Conservation (phyloP, 2,888 invertebrate species). For the Ctenicera cuprea region DNA sequence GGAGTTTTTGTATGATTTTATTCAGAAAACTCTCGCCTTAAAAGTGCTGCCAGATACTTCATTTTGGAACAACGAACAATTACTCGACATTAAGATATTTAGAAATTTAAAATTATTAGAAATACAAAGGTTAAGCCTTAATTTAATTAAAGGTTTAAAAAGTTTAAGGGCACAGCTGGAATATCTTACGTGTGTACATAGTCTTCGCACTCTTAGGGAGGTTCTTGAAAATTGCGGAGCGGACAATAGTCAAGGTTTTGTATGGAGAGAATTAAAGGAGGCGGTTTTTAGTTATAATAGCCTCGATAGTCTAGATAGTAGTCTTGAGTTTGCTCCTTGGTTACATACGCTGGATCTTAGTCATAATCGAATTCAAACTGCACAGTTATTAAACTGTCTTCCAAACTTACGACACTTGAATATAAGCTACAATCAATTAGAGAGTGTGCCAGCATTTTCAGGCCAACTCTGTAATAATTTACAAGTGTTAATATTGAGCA, state of each 20-base stretch:
- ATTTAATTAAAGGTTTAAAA: conserved; percentile 76
- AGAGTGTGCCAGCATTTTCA: conserved; percentile 75
- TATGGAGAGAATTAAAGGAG: conserved; percentile 78
- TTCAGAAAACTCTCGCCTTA: conserved; percentile 77
- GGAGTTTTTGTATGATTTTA: conserved; percentile 79
- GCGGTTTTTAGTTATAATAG: conserved; percentile 77
- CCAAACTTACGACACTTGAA: conserved; percentile 79
- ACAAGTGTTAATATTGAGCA: conserved; percentile 75
- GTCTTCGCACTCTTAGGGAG: conserved; percentile 71
- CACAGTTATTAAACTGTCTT: conserved; percentile 76
- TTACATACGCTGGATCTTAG: conserved; percentile 79
- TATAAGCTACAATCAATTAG: conserved; percentile 78
- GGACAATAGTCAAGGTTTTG: conserved; percentile 76
- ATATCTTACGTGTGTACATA: conserved; percentile 73
- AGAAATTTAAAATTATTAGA: conserved; percentile 75
- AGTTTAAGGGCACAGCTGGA: conserved; percentile 77
- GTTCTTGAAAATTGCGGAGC: conserved; percentile 76
- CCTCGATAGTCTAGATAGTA: conserved; percentile 74
- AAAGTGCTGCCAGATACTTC: conserved; percentile 72
- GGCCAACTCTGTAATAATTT: conserved; percentile 74
- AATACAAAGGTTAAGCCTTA: conserved; percentile 75
- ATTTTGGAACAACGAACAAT: conserved; percentile 62
- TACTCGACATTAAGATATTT: conserved; percentile 77
- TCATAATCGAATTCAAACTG: conserved; percentile 77
- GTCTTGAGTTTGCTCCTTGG: conserved; percentile 78